phyloP scores from a whole-genome alignment of 2,888 invertebrate genomes.

The Erannis defoliaria region DNA sequence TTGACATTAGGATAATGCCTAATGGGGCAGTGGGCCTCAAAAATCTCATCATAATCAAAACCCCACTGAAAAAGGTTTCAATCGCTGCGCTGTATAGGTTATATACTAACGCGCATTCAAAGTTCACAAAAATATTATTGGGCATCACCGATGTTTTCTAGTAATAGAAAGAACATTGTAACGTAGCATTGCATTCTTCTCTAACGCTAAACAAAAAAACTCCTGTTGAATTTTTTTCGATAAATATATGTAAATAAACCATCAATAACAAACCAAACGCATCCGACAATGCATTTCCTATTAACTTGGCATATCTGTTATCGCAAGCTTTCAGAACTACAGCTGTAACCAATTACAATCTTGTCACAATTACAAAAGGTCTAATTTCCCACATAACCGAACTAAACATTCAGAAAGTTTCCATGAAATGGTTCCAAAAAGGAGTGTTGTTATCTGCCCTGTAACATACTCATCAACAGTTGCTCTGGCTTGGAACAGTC shows the following conservation, averaged over 20 bases:
- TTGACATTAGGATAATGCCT: no score
- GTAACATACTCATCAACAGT: constrained; percentile 51
- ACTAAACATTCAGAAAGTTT: not conserved
- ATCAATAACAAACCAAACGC: constrained; percentile 35
- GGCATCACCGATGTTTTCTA: no score
- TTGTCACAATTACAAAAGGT: constrained; percentile 13
- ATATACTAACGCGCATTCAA: no score
- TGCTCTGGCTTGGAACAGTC: constrained; percentile 44
- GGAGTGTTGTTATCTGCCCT: constrained; percentile 29
- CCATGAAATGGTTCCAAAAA: constrained; percentile 14
- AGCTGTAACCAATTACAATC: not conserved
- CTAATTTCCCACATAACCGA: not conserved
- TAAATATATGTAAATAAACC: constrained; percentile 22
- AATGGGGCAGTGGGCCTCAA: no score
- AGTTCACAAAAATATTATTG: no score
- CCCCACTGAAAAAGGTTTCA: no score
- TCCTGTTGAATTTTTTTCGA: no score
- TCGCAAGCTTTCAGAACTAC: constrained; percentile 38
- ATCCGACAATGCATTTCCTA: constrained; percentile 48
- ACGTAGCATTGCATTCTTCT: no score
- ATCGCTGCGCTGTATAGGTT: no score
- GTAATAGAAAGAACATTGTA: no score
- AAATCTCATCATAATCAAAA: no score
- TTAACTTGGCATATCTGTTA: constrained; percentile 48
- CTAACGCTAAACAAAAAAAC: no score